Evolutionary conservation across 2,113 vertebrate genomes (phyloP).

Genomic region (Octodon degus): DNA sequence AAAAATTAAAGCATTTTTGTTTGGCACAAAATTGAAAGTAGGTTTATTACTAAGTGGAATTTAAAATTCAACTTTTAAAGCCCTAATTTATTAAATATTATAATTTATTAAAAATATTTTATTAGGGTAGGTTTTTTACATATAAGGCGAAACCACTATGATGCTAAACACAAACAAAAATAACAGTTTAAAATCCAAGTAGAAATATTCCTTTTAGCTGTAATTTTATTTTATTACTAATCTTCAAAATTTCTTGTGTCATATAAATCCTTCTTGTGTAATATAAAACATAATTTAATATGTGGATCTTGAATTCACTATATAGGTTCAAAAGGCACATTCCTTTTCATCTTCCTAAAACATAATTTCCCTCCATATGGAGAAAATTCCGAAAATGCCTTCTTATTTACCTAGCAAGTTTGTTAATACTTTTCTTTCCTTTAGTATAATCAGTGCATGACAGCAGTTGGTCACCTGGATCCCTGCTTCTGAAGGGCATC

Average conservation of each 20-base stretch:
- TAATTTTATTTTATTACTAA: constrained; percentile 67
- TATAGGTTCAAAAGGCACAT: constrained; percentile 69
- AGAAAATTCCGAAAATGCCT: constrained; percentile 67
- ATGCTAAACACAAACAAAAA: constrained; percentile 71
- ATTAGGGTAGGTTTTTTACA: constrained; percentile 65
- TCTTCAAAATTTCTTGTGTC: constrained; percentile 8
- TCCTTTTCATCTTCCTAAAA: constrained; percentile 71
- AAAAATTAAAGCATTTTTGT: constrained; percentile 43
- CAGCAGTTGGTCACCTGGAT: constrained; percentile 74
- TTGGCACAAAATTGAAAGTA: constrained; percentile 33
- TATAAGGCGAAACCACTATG: constrained; percentile 70
- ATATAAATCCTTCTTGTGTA: constrained; percentile 65
- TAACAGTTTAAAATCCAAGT: constrained; percentile 75
- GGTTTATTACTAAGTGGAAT: constrained; percentile 66
- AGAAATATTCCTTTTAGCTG: constrained; percentile 69
- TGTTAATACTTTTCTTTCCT: constrained; percentile 24
- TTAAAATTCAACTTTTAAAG: constrained; percentile 68
- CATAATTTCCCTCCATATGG: constrained; percentile 59
- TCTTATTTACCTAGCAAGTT: constrained; percentile 70
- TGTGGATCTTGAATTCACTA: constrained; percentile 78
- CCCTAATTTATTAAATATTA: constrained; percentile 68
- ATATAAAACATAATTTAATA: constrained; percentile 72
- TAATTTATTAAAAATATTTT: constrained; percentile 53
- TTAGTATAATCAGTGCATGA: constrained; percentile 45
- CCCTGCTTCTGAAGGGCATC: constrained; percentile 73